Evolutionary conservation across 1,140 invertebrate species (phyloP).

Genomic region (Achroia grisella): DNA sequence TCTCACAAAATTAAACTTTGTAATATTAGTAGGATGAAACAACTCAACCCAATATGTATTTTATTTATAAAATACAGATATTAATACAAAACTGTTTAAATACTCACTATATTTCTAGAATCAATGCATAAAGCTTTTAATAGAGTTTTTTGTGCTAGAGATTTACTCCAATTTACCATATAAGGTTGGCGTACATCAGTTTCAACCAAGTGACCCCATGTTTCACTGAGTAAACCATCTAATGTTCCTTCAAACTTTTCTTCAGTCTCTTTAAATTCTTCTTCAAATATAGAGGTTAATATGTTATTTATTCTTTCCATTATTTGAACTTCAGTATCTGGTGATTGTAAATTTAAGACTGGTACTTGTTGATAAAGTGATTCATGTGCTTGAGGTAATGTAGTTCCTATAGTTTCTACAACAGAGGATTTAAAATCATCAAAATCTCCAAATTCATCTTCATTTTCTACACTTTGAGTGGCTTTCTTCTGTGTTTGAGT

Average conservation of each 20-base stretch:
- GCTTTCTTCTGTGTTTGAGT: not conserved
- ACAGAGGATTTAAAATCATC: slow-evolving; percentile 73
- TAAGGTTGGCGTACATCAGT: slow-evolving; percentile 81
- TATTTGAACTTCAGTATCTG: slow-evolving; percentile 64
- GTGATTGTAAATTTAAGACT: slow-evolving; percentile 38
- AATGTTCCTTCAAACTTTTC: slow-evolving; percentile 46
- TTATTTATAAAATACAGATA: not conserved
- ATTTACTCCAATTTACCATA: slow-evolving; percentile 82
- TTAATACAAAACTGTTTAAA: not conserved
- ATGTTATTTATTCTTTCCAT: slow-evolving; percentile 73
- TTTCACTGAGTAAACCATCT: slow-evolving; percentile 58
- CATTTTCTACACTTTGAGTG: slow-evolving; percentile 33
- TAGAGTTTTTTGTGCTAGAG: slow-evolving; percentile 79
- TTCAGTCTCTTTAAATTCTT: slow-evolving; percentile 40
- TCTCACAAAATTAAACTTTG: too few relatives aligned
- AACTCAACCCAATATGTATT: too few relatives aligned
- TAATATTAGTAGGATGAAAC: too few relatives aligned
- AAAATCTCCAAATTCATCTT: slow-evolving; percentile 77
- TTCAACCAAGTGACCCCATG: slow-evolving; percentile 75
- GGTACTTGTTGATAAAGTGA: slow-evolving; percentile 18
- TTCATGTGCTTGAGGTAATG: slow-evolving; percentile 4
- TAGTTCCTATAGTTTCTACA: slow-evolving; percentile 17
- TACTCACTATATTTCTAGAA: slow-evolving; percentile 88
- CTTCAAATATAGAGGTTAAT: slow-evolving; percentile 59
- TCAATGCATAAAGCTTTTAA: slow-evolving; percentile 85